phyloP scores from a whole-genome alignment of 1,140 invertebrate genomes.

The Vollenhovia emeryi region DNA sequence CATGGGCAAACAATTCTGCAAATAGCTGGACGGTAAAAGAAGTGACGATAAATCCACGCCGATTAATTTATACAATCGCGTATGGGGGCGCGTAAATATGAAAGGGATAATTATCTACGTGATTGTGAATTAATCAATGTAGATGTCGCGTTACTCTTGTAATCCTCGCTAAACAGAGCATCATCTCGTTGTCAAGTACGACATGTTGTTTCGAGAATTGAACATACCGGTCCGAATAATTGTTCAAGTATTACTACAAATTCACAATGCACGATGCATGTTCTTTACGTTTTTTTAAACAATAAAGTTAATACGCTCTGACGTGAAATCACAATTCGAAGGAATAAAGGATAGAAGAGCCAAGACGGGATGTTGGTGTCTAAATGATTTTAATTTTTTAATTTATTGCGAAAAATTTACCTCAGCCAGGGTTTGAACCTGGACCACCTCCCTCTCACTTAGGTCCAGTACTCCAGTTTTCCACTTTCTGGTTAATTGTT shows the following conservation, averaged over 20 bases:
- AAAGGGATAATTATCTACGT: not conserved
- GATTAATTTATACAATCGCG: not conserved
- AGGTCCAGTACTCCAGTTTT: no score
- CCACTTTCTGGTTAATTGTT: no score
- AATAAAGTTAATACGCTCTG: no score
- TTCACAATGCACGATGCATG: not conserved
- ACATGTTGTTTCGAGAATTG: not conserved
- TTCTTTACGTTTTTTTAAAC: no score
- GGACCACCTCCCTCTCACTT: no score
- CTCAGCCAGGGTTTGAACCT: no score
- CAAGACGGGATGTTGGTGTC: no score
- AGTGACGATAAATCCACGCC: not conserved
- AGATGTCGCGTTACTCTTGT: not conserved
- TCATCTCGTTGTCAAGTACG: not conserved
- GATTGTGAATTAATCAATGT: not conserved
- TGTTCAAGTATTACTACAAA: not conserved
- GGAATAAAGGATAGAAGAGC: no score
- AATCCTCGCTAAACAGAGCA: not conserved
- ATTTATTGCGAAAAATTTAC: no score
- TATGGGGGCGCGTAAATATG: not conserved
- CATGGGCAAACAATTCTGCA: not conserved
- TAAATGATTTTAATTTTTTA: no score
- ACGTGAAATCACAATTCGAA: no score
- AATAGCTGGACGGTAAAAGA: not conserved
- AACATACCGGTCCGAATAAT: not conserved